Conservation (phyloP, 1,140 invertebrate genomes). For the Diplogasteroides magnus region DNA sequence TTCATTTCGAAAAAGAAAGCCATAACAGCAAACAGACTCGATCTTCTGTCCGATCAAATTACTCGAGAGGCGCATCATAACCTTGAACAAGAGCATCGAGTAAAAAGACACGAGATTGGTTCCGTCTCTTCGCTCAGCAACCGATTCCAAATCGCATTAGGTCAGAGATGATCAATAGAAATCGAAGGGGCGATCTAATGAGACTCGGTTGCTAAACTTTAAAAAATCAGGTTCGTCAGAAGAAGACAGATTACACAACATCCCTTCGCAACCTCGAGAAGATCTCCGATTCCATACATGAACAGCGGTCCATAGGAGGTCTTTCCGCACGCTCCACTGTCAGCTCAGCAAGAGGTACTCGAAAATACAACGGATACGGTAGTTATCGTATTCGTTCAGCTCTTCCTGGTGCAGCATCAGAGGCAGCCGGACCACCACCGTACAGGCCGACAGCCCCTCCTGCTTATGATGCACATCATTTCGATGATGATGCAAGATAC, state of each 20-base stretch:
- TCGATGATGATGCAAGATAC: constrained; percentile 25
- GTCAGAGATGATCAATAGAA: too few species aligned
- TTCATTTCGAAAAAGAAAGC: too few species aligned
- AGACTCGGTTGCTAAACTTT: too few species aligned
- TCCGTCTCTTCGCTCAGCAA: too few species aligned
- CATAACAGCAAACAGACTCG: too few species aligned
- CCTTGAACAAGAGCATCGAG: too few species aligned
- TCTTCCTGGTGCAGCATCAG: neutral
- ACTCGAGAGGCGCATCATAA: too few species aligned
- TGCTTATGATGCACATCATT: constrained; percentile 24
- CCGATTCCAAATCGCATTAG: too few species aligned
- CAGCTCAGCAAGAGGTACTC: constrained; percentile 3
- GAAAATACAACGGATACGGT: neutral
- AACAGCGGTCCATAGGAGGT: constrained; percentile 33
- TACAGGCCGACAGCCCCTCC: constrained; percentile 24
- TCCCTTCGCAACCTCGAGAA: constrained; percentile 46
- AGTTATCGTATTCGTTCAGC: neutral
- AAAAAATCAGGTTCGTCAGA: constrained; percentile 33
- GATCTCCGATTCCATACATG: constrained; percentile 48
- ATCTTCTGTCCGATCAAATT: too few species aligned
- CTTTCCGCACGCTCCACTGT: constrained; percentile 4
- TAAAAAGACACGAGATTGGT: too few species aligned
- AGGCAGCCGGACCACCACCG: constrained; percentile 20
- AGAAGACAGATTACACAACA: constrained; percentile 47
- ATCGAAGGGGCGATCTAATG: too few species aligned